These are phyloP conservation scores for Plagiodera versicolora DNA, from an alignment of 2,888 invertebrate species.

Conservation along the genomic window DNA sequence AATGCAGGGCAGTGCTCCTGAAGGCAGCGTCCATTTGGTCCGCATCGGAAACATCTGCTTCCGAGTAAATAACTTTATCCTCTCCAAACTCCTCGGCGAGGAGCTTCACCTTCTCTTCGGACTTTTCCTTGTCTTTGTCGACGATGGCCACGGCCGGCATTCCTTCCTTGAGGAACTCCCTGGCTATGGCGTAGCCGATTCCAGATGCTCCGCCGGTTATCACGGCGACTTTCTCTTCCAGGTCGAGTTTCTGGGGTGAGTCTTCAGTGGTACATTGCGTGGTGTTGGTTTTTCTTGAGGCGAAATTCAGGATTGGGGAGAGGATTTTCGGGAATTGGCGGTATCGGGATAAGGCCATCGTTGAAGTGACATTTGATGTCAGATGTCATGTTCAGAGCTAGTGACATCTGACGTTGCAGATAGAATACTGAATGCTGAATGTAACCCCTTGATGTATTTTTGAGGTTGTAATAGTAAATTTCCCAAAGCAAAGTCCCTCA, in stretches of 20 bases:
- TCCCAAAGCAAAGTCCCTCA: too few species aligned
- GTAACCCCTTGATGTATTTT: too few species aligned
- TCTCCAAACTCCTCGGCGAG: conserved; percentile 68
- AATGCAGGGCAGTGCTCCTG: conserved; percentile 33
- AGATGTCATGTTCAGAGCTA: too few species aligned
- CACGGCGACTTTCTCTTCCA: conserved; percentile 60
- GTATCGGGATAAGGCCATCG: conserved; percentile 1
- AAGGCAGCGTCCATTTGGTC: conserved; percentile 62
- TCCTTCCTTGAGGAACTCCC: conserved; percentile 70
- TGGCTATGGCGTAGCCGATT: conserved; percentile 69
- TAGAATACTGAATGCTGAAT: too few species aligned
- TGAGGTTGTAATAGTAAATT: too few species aligned
- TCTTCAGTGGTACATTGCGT: background rate
- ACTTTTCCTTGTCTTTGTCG: conserved; percentile 67
- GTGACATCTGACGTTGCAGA: too few species aligned
- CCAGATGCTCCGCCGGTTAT: conserved; percentile 75
- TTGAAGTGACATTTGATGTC: too few species aligned
- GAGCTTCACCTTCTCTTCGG: conserved; percentile 65
- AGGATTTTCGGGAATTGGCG: background rate
- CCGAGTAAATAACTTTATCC: conserved; percentile 68
- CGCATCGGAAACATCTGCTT: conserved; percentile 74
- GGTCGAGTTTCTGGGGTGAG: background rate
- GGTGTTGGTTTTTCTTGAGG: background rate
- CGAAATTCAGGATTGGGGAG: background rate
- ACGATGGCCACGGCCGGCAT: conserved; percentile 66